A percentile compares a stretch with the other conserved stretches of the same genome.
phyloP scores from a whole-genome alignment of 2,888 invertebrate species.

The Lathronympha strigana region DNA sequence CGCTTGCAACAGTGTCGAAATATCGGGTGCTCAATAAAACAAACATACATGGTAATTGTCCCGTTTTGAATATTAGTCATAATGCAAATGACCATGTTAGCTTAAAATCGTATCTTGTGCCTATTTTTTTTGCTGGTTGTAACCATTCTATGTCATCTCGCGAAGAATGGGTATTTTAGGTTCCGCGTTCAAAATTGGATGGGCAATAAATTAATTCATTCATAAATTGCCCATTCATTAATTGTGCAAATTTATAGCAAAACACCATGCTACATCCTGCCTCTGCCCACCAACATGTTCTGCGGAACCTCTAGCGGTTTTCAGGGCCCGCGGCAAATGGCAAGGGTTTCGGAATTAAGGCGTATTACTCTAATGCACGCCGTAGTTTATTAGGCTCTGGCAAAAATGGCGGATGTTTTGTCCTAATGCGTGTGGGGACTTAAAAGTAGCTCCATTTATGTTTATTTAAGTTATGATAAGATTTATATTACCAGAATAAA shows the following conservation, averaged over 20 bases:
- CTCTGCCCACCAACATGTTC: constrained; percentile 31
- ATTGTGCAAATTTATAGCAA: background rate
- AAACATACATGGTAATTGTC: too few species aligned
- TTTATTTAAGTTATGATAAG: background rate
- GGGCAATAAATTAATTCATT: too few species aligned
- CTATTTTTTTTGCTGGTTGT: too few species aligned
- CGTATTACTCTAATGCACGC: constrained; percentile 38
- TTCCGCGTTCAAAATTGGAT: too few species aligned
- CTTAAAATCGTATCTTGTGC: too few species aligned
- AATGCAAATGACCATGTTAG: too few species aligned
- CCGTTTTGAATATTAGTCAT: too few species aligned
- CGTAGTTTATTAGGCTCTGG: constrained; percentile 29
- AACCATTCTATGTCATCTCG: too few species aligned
- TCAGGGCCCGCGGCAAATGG: constrained; percentile 37
- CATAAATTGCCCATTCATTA: background rate
- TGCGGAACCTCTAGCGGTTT: constrained; percentile 38
- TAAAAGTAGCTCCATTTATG: background rate
- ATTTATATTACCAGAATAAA: background rate
- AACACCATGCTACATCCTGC: constrained; percentile 8
- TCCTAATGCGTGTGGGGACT: background rate
- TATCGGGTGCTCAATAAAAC: too few species aligned
- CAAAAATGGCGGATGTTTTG: constrained; percentile 19
- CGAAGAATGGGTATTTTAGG: too few species aligned
- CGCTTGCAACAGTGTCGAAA: too few species aligned
- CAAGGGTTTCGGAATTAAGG: constrained; percentile 35